Conservation (phyloP, 1,140 invertebrate species). For the Drosophila rhopaloa region DNA sequence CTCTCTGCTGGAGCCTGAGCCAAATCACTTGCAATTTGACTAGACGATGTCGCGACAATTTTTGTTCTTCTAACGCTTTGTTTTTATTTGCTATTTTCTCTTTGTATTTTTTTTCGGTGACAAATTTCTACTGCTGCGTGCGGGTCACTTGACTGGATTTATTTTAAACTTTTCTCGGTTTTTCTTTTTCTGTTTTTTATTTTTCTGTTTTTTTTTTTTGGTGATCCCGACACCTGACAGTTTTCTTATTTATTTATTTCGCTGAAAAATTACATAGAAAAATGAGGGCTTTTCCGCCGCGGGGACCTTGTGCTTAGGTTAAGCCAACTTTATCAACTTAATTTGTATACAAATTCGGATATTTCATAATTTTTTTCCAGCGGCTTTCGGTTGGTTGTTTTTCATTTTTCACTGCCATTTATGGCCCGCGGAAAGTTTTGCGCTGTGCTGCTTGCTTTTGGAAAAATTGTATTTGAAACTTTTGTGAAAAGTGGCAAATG, state of each 20-base stretch:
- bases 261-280: conserved; percentile 57
- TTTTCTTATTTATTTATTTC: conserved; percentile 60
- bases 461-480: conserved; percentile 76
- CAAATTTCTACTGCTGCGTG: conserved; percentile 33
- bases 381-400: conserved; percentile 3
- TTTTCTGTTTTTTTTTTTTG: background rate
- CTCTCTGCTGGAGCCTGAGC: conserved; percentile 39
- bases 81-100: conserved; percentile 5
- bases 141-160: conserved; percentile 27
- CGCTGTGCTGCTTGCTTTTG: conserved; percentile 29
- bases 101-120: conserved; percentile 10
- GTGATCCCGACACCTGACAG: conserved; percentile 42
- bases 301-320: conserved; percentile 16
- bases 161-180: conserved; percentile 23
- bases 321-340: conserved; percentile 67
- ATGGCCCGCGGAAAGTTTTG: conserved; percentile 52
- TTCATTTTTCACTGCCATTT: conserved; percentile 57
- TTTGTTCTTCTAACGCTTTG: conserved; percentile 29
- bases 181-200: conserved; percentile 5
- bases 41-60: conserved; percentile 58
- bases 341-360: conserved; percentile 62
- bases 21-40: conserved; percentile 66
- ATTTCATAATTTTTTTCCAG: conserved; percentile 30
- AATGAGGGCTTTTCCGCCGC: background rate
- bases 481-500: conserved; percentile 70